Base-by-base conservation (phyloP, 1,140 invertebrate species). In the Yoshiicerus persimilis region DNA sequence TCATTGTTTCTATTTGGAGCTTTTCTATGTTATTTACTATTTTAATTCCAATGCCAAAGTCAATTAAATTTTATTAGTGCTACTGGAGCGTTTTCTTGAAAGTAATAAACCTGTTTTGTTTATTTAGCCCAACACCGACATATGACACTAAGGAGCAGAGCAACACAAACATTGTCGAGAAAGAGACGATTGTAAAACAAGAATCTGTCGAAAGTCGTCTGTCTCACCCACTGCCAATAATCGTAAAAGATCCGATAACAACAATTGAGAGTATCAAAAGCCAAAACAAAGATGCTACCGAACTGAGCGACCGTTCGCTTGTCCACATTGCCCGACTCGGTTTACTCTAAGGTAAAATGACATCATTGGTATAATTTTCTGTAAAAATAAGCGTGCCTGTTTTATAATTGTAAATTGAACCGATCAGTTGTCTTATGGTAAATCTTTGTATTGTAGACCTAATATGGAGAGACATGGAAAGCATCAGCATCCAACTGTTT, bases 401-500 rank as follows among this genome's bases (percentile, higher is more conserved):
- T 41, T 41, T n/a, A n/a, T n/a, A n/a, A n/a, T n/a, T n/a, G n/a
- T 47, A 1, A 1, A 1, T 2, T 47, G 20, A 47, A 47, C 20
- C 2, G 9, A 47, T 16, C 20, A 1, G 11, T 16, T 47, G 41
- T 10, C 20, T 10, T 47, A 10, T 10, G n/a, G n/a, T n/a, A n/a
- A n/a, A n/a, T n/a, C n/a, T n/a, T n/a, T n/a, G n/a, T n/a, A 1
- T n/a, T n/a, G n/a, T 38, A 90, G 90, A 8, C 97, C 97, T 9
- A 98, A 98, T 91, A 98, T 98, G 97, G 97, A 98, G 92, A 93
- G 97, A 0, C 97, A 98, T 89, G 96, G 98, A 0, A 98, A 98
- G 91, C 97, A 98, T 90, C 97, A 98, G 91, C 97, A 98, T 93
- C 97, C 97, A 0, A 96, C 97, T 84, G 95, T 94, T 90, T 98